Conservation (phyloP, 2,113 vertebrate genomes). For the Brienomyrus brachyistius region DNA sequence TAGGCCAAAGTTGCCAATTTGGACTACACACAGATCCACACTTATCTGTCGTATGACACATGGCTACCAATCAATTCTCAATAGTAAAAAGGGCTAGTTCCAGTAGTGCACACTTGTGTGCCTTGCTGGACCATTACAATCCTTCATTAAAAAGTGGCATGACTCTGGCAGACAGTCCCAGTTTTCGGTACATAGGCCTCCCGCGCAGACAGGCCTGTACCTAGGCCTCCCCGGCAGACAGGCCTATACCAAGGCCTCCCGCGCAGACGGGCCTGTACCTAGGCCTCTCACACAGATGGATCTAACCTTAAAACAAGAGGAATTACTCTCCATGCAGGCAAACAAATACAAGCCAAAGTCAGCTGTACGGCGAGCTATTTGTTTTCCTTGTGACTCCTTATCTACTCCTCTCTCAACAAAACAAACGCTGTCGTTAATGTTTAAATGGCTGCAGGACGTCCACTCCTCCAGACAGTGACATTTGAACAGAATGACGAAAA, state of each 20-base stretch:
- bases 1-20: not conserved
- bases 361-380: not conserved
- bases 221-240: no score
- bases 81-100: not conserved
- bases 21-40: not conserved
- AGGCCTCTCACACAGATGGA: not conserved
- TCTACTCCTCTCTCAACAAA: not conserved
- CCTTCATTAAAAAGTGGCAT: not conserved
- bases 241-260: no score
- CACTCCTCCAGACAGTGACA: not conserved
- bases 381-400: not conserved
- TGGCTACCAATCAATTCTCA: not conserved
- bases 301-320: not conserved
- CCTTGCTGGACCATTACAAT: not conserved
- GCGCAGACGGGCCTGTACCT: no score
- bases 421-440: not conserved
- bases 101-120: not conserved
- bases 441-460: not conserved
- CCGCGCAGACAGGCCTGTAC: no score
- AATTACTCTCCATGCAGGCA: not conserved
- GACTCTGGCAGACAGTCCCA: not conserved
- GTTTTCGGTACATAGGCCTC: not conserved
- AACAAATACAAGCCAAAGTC: not conserved
- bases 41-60: not conserved
- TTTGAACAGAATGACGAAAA: not conserved